Evolutionary conservation across 2,888 invertebrate species (phyloP).

Genomic region (Argynnis bischoffii): DNA sequence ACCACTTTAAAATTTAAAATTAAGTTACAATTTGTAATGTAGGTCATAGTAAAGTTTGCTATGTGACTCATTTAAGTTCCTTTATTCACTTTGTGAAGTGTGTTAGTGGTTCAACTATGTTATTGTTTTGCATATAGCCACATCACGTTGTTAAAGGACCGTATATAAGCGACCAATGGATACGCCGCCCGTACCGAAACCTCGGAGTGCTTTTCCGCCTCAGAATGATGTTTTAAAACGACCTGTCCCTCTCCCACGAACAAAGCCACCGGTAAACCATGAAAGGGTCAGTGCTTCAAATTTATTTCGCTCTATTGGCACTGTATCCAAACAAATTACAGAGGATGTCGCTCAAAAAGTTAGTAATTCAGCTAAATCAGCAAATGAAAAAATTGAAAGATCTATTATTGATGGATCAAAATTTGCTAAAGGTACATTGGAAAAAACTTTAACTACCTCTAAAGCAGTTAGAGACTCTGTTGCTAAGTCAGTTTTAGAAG

Average conservation of each 20-base stretch:
- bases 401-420: slow-evolving; percentile 66
- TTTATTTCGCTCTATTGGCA: slow-evolving; percentile 75
- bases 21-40: neutral
- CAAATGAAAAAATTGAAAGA: slow-evolving; percentile 69
- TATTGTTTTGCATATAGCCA: slow-evolving; percentile 31
- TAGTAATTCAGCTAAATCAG: slow-evolving; percentile 64
- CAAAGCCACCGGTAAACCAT: slow-evolving; percentile 54
- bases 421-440: slow-evolving; percentile 73
- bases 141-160: slow-evolving; percentile 16
- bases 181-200: slow-evolving; percentile 73
- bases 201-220: slow-evolving; percentile 55
- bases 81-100: slow-evolving; percentile 35
- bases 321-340: slow-evolving; percentile 81
- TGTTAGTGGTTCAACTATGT: slow-evolving; percentile 35
- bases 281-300: slow-evolving; percentile 69
- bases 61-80: slow-evolving; percentile 41
- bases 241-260: slow-evolving; percentile 81
- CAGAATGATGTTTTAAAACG: slow-evolving; percentile 61
- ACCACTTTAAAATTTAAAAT: neutral
- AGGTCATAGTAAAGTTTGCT: slow-evolving; percentile 23
- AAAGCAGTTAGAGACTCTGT: slow-evolving; percentile 78
- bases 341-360: slow-evolving; percentile 82
- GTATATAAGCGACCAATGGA: slow-evolving; percentile 54
- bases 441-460: slow-evolving; percentile 74
- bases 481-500: slow-evolving; percentile 84